Conservation (phyloP, 2,797 vertebrate species). For the Dicrostonyx torquatus region DNA sequence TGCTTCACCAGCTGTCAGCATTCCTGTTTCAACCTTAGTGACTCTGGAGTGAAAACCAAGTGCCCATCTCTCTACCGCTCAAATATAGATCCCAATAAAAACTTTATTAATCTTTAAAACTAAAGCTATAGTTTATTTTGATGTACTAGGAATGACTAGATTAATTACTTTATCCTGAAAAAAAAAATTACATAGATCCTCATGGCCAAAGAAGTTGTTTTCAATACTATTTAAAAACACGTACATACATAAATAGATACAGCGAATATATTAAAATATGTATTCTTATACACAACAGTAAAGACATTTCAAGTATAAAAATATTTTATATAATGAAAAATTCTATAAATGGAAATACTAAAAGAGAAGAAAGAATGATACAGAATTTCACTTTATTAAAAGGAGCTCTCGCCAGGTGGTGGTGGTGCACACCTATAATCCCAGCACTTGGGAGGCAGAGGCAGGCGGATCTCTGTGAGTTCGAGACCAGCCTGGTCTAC, state of each 20-base stretch:
- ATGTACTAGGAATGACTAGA: neutral
- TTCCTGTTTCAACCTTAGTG: neutral
- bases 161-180: constrained; percentile 23
- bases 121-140: constrained; percentile 13
- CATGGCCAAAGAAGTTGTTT: constrained; percentile 2
- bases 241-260: neutral
- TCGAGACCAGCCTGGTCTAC: too few species aligned
- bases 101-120: constrained; percentile 24
- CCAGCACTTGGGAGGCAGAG: too few species aligned
- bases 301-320: constrained; percentile 48
- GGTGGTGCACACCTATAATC: too few species aligned
- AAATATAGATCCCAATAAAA: constrained; percentile 16
- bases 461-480: too few species aligned
- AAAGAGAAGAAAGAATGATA: neutral
- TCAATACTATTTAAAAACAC: constrained; percentile 3
- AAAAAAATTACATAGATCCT: constrained; percentile 11
- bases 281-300: constrained; percentile 24
- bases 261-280: neutral
- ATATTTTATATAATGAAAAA: constrained; percentile 45
- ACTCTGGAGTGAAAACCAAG: neutral
- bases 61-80: neutral
- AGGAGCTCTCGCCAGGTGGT: neutral
- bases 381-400: constrained; percentile 44
- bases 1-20: neutral
- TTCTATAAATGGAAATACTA: constrained; percentile 24